phyloP scores from a whole-genome alignment of 2,797 vertebrate genomes.

The Cirrhinus mrigala region DNA sequence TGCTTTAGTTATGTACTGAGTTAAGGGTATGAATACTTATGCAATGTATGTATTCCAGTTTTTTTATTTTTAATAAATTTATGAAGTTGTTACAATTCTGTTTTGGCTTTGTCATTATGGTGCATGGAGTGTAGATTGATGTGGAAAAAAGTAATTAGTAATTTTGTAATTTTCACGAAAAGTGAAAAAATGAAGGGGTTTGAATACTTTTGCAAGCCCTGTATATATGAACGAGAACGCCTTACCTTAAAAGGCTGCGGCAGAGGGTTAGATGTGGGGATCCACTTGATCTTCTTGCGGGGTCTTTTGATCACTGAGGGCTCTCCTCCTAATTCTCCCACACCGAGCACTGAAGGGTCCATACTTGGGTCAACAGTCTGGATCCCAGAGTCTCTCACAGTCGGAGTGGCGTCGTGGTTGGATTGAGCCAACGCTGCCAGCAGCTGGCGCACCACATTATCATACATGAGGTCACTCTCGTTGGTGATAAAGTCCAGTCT shows the following conservation, averaged over 20 bases:
- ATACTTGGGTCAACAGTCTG: constrained; percentile 92
- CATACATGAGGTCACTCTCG: constrained; percentile 98
- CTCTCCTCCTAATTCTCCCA: constrained; percentile 86
- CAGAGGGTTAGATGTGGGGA: constrained; percentile 89
- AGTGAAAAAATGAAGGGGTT: no score
- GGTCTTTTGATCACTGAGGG: constrained; percentile 94
- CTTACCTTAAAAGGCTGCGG: constrained; percentile 94
- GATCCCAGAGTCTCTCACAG: constrained; percentile 91
- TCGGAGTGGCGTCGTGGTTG: constrained; percentile 94
- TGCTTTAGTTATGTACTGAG: no score
- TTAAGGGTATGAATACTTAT: no score
- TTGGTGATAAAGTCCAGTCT: constrained; percentile 98
- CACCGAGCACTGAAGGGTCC: constrained; percentile 86
- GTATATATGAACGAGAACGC: not conserved
- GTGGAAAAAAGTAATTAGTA: no score
- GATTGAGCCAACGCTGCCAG: constrained; percentile 95
- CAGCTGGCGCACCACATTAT: constrained; percentile 96
- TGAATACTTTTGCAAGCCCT: no score
- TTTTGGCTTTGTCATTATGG: no score
- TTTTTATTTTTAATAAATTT: no score
- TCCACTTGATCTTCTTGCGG: constrained; percentile 99
- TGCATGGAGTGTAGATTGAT: no score
- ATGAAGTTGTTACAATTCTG: no score
- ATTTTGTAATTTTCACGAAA: no score
- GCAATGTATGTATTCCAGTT: no score